Base-by-base conservation (phyloP, 53 echinoderm and acorn worm genomes). In the Paracentrotus lividus region DNA sequence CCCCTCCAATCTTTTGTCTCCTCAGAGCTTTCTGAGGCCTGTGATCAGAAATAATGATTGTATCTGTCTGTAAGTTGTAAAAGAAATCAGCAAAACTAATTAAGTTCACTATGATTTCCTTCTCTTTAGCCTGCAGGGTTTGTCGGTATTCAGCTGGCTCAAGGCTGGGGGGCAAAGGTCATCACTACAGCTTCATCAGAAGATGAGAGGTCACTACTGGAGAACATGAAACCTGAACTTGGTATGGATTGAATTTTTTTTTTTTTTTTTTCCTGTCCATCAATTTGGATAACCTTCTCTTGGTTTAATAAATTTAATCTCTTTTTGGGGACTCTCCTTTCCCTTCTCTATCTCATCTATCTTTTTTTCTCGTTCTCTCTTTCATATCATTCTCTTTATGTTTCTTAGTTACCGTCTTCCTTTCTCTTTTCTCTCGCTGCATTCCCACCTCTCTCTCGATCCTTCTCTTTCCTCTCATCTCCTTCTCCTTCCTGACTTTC, bases 121-220 rank as follows among this genome's bases (percentile, higher is more conserved):
- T 45, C 42, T 53, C 20, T 43, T 15, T 65, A 97, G 97, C 94
- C 96, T 38, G 88, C 94, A 94, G 97, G 99, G 6, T 86, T 84
- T 47, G 65, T 96, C 42, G 91, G 94, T n/a, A 93, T 99, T 33
- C 99, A 99, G 93, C 49, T 99, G 21, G 99, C 99, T 58, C 96
- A 96, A 84, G 93, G 95, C 23, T 97, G 99, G 99, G 99, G 99
- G 51, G 96, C 96, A 59, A 99, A 99, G 95, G 99, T 99, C 53
- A 96, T 97, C 13, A 96, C 99, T 40, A 95, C 96, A 20, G 93
- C 94, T 3, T 69, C 95, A 47, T 92, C 96, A 36, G 94, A 97
- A 53, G 90, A 97, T 36, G 97, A 97, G 93, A 96, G 95, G 15
- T 78, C 93, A 77, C 85, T 84, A 87, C 88, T 99, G 42, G 96